Evolutionary conservation across 2,113 vertebrate species (phyloP).

Genomic region (Diadophis punctatus): DNA sequence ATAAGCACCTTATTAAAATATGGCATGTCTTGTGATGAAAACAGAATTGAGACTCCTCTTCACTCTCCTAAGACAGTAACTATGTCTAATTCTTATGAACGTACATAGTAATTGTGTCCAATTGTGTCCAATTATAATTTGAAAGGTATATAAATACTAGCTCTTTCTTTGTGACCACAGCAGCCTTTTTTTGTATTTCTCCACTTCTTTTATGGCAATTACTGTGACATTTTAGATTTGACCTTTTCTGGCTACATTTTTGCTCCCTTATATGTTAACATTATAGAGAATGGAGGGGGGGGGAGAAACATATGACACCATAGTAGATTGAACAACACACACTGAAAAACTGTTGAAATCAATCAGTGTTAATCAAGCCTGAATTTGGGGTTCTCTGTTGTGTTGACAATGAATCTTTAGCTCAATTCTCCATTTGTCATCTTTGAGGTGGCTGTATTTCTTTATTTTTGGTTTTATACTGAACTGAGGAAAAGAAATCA

Average conservation of each 20-base stretch:
- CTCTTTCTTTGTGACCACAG: neutral
- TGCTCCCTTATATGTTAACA: neutral
- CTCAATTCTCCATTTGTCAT: neutral
- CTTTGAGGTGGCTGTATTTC: neutral
- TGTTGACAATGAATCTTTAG: neutral
- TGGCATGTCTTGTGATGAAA: neutral
- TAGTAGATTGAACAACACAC: neutral
- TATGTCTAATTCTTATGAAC: neutral
- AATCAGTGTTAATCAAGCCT: neutral
- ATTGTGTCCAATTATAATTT: neutral
- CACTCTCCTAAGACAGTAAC: neutral
- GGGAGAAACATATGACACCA: neutral
- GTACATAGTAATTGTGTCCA: neutral
- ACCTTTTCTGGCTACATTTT: neutral
- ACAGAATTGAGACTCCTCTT: neutral
- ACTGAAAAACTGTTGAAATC: neutral
- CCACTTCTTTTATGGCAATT: neutral
- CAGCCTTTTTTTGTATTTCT: neutral
- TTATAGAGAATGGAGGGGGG: neutral
- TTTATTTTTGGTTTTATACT: neutral
- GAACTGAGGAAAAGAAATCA: neutral
- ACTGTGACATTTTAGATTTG: neutral
- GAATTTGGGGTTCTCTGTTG: neutral
- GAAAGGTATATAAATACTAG: neutral
- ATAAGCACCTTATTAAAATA: neutral